A percentile compares a stretch with the other conserved stretches of the same genome.
phyloP scores from a whole-genome alignment of 2,888 invertebrate species.

The Nemapogon koenigi region DNA sequence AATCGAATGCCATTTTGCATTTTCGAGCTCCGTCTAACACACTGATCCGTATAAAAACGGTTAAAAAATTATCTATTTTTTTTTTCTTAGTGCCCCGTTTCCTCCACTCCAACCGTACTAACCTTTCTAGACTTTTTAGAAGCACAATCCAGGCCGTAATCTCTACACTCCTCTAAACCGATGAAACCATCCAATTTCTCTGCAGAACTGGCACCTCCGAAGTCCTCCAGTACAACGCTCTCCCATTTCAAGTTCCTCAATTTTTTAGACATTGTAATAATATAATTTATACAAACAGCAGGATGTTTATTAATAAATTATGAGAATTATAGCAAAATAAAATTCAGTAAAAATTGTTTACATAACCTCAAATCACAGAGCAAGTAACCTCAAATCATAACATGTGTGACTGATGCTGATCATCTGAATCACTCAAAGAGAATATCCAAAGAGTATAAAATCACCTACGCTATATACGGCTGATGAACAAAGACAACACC shows the following conservation, averaged over 20 bases:
- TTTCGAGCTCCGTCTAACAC: no score
- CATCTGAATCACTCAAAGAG: no score
- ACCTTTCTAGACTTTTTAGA: constrained; percentile 41
- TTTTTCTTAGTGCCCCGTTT: no score
- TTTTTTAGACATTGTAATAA: constrained; percentile 39
- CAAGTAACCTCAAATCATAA: background rate
- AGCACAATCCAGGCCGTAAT: constrained; percentile 66
- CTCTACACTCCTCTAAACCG: constrained; percentile 79
- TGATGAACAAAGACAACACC: no score
- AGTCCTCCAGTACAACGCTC: constrained; percentile 69
- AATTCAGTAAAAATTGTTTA: background rate
- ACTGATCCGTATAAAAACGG: no score
- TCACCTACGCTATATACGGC: no score
- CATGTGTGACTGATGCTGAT: no score
- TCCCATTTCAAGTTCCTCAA: constrained; percentile 64
- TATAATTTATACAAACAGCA: background rate
- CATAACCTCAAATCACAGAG: constrained; percentile 2
- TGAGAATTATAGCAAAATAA: no score
- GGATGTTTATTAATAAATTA: no score
- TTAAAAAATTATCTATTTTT: no score
- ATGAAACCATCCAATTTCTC: constrained; percentile 71
- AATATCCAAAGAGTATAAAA: no score
- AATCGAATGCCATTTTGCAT: no score
- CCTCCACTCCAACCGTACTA: constrained; percentile 17
- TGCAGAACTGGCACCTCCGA: constrained; percentile 31